Conservation (phyloP, 2,113 vertebrate species). For the Anser brachyrhynchus region DNA sequence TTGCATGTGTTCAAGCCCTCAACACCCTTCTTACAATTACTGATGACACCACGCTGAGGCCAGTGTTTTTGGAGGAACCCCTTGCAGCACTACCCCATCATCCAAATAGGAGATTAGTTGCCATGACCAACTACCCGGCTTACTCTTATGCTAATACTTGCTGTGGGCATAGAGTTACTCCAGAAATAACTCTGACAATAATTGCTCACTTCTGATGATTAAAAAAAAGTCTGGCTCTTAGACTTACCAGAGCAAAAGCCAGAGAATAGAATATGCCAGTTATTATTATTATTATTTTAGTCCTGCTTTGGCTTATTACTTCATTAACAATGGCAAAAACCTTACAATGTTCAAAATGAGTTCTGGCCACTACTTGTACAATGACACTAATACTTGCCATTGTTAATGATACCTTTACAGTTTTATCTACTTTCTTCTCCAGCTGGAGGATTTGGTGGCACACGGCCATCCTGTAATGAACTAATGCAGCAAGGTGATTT, state of each 20-base stretch:
- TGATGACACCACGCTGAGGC: not conserved
- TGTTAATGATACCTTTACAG: not conserved
- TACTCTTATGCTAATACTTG: not conserved
- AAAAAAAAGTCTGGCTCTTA: not conserved
- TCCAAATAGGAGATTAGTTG: not conserved
- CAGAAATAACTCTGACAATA: not conserved
- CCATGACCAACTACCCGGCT: not conserved
- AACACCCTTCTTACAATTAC: not conserved
- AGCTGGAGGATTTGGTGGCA: not conserved
- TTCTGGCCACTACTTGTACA: not conserved
- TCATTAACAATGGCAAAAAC: not conserved
- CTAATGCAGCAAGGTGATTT: not conserved
- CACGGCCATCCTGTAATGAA: not conserved
- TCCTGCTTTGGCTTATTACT: not conserved
- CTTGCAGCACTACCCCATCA: not conserved
- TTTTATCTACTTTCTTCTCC: not conserved
- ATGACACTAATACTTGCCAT: not conserved
- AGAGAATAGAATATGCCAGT: not conserved
- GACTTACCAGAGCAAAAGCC: not conserved
- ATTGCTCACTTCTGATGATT: not conserved
- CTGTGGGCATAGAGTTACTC: not conserved
- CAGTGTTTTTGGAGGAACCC: not conserved
- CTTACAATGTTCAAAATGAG: not conserved
- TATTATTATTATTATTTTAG: not conserved
- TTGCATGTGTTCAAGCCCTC: not conserved